Evolutionary conservation across 2,113 vertebrate species (phyloP), one percentile per base, ranked within the genome.

Genomic region (Engystomops pustulosus): DNA sequence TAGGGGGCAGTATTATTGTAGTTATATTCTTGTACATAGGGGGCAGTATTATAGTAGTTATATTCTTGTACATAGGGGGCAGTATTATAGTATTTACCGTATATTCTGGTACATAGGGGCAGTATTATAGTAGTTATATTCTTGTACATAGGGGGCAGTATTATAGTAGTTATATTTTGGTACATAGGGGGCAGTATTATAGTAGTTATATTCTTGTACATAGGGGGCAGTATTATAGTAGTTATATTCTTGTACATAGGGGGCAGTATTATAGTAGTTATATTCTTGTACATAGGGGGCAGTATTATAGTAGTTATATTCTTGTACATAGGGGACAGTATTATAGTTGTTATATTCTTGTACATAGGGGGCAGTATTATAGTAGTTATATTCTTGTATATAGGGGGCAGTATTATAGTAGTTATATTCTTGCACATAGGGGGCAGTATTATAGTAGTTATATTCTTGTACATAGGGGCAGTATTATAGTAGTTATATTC

Each of bases 401-500:
- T 12, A 60, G n/a, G 2, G 23, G 23, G 55, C 1, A 3, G 11
- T 25, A 60, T 3, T 25, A 53, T n/a, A n/a, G n/a, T n/a, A n/a
- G n/a, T n/a, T 55, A 55, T 55, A 23, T 2, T 23, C 9, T 18
- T 55, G n/a, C n/a, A n/a, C n/a, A n/a, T n/a, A n/a, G n/a, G n/a
- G n/a, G n/a, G n/a, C n/a, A n/a, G n/a, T n/a, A n/a, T n/a, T 58
- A 58, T 58, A 58, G 55, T 58, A 53, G 51, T 53, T 53, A n/a
- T 53, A 53, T 32, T 36, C 27, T 41, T 41, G 38, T 41, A 41
- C 38, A 41, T 41, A 5, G 25, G 55, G 12, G 6, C 15, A 32
- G 60, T 65, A 65, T 32, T 32, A 65, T 32, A 62, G 27, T 30
- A 62, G 30, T 67, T 67, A 67, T 67, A 67, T 67, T 67, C 47